Conservation (phyloP, 2,797 vertebrate genomes). For the Triplophysa bombifrons region DNA sequence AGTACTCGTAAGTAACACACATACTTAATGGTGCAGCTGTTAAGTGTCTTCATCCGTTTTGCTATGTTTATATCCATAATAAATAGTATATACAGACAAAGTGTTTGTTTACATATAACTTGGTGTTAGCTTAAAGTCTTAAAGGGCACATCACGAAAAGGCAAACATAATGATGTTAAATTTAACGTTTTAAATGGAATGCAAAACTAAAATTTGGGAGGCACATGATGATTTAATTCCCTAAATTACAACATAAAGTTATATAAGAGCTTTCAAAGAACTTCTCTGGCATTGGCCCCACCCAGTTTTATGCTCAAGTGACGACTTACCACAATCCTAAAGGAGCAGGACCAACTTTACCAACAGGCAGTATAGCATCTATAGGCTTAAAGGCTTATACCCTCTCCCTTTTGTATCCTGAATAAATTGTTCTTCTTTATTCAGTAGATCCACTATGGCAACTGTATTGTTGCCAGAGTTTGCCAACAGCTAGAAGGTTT, state of each 20-base stretch:
- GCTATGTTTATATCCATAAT: slow-evolving; percentile 31
- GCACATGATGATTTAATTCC: slow-evolving; percentile 12
- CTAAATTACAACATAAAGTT: slow-evolving; percentile 5
- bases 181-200: slow-evolving; percentile 13
- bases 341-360: not conserved
- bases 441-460: not conserved
- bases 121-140: slow-evolving; percentile 34
- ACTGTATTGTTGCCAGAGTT: not conserved
- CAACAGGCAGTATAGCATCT: too few relatives aligned
- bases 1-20: slow-evolving; percentile 25
- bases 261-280: not conserved
- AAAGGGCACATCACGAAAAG: not conserved
- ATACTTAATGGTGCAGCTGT: slow-evolving; percentile 26
- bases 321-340: not conserved
- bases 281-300: not conserved
- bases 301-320: not conserved
- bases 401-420: not conserved
- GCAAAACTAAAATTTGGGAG: slow-evolving; percentile 5
- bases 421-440: not conserved
- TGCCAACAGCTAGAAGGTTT: too few relatives aligned
- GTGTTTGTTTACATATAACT: slow-evolving; percentile 33
- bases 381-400: not conserved
- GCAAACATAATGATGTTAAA: not conserved
- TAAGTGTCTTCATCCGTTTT: slow-evolving; percentile 34
- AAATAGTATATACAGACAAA: slow-evolving; percentile 37